Evolutionary conservation across 2,888 invertebrate genomes (phyloP).

Genomic region (Dryobota labecula): DNA sequence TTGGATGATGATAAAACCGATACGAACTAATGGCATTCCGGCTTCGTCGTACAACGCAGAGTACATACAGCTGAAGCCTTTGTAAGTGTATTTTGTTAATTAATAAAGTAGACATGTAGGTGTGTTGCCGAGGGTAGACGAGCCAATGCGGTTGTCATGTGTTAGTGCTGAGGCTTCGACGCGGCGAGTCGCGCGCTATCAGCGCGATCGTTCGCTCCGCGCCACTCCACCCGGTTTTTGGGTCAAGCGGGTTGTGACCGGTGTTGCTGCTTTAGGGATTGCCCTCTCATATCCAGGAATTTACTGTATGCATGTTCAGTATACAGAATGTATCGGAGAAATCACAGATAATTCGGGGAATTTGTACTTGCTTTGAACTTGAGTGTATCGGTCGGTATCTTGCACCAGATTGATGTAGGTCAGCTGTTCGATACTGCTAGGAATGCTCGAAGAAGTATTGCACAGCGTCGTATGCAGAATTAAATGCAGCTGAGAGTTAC

Average conservation of each 20-base stretch:
- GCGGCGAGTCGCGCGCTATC: slow-evolving; percentile 79
- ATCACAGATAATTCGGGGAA: slow-evolving; percentile 23
- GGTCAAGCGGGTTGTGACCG: slow-evolving; percentile 85
- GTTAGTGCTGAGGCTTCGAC: slow-evolving; percentile 51
- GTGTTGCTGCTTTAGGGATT: slow-evolving; percentile 72
- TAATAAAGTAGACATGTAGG: slow-evolving; percentile 57
- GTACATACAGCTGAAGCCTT: slow-evolving; percentile 38
- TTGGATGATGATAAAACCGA: slow-evolving; percentile 23
- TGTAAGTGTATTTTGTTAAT: slow-evolving; percentile 59
- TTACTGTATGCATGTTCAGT: slow-evolving; percentile 68
- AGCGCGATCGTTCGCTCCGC: slow-evolving; percentile 79
- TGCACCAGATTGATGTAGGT: slow-evolving; percentile 18
- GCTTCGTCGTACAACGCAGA: slow-evolving; percentile 16
- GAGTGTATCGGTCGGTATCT: slow-evolving; percentile 2
- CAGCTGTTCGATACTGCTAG: slow-evolving; percentile 19
- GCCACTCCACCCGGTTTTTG: slow-evolving; percentile 81
- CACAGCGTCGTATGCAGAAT: slow-evolving; percentile 2
- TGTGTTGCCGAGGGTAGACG: slow-evolving; percentile 52
- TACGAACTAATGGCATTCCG: slow-evolving; percentile 50
- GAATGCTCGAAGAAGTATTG: not conserved
- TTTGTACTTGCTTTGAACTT: slow-evolving; percentile 27
- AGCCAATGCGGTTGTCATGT: slow-evolving; percentile 58
- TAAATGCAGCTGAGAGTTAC: not conserved
- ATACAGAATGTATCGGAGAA: slow-evolving; percentile 31
- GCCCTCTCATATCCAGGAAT: slow-evolving; percentile 73